phyloP scores from a whole-genome alignment of 2,113 vertebrate genomes.

The Coracopsis vasa region DNA sequence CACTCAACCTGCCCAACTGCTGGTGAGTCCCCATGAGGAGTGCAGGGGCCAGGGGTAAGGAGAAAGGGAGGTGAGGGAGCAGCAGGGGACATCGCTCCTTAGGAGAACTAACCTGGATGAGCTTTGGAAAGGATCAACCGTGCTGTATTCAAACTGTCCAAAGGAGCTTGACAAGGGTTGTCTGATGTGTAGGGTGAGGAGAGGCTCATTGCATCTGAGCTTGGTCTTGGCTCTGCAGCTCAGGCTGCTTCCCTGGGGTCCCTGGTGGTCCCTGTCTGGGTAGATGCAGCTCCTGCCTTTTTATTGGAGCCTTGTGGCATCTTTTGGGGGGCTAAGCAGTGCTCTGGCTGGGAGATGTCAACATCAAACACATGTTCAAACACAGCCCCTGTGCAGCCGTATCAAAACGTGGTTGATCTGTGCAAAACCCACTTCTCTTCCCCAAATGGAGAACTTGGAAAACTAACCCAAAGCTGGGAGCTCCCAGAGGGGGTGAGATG shows the following conservation, averaged over 20 bases:
- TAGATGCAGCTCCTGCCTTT: background rate
- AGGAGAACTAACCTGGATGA: background rate
- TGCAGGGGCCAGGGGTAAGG: background rate
- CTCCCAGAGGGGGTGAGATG: background rate
- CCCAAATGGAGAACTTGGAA: background rate
- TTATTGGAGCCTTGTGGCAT: background rate
- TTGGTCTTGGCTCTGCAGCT: background rate
- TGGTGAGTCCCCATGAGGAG: conserved; percentile 78
- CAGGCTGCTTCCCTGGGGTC: background rate
- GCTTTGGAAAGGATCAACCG: background rate
- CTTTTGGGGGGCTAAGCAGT: background rate
- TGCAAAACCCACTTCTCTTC: background rate
- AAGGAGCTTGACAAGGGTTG: background rate
- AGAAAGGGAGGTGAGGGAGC: background rate
- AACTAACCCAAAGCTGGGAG: background rate
- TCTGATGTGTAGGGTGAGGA: background rate
- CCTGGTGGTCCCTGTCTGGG: background rate
- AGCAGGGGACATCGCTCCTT: rapidly evolving
- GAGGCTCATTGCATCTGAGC: background rate
- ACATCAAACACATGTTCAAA: too few species aligned
- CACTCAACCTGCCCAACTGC: conserved; percentile 94
- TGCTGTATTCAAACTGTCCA: background rate
- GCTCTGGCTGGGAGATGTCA: background rate
- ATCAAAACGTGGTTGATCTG: background rate
- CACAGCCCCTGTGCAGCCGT: rapidly evolving